A percentile compares a stretch with the other conserved stretches of the same genome.
Evolutionary conservation across 2,113 vertebrate genomes (phyloP).

Genomic region (Cariama cristata): DNA sequence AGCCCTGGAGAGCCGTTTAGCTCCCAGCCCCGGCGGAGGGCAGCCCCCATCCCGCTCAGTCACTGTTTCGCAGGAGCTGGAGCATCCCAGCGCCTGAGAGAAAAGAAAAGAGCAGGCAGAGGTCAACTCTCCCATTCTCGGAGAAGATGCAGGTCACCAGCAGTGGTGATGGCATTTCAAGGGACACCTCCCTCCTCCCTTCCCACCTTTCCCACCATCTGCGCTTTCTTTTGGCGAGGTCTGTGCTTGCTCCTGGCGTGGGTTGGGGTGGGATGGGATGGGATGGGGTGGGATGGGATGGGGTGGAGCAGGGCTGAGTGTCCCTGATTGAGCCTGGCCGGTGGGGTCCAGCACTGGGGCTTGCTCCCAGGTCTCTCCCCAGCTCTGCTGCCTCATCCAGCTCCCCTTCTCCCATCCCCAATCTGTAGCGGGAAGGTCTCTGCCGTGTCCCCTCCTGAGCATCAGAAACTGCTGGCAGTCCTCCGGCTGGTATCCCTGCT

Average conservation of each 20-base stretch:
- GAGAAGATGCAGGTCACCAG: not conserved
- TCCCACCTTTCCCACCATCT: not conserved
- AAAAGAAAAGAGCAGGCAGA: not conserved
- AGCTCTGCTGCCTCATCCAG: not conserved
- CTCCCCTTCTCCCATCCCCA: not conserved
- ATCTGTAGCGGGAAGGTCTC: not conserved
- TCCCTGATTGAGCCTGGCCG: not conserved
- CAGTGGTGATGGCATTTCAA: not conserved
- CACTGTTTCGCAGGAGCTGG: not conserved
- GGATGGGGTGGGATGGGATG: not conserved
- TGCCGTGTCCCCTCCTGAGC: not conserved
- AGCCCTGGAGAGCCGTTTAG: not conserved
- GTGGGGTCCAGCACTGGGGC: not conserved
- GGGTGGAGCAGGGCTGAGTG: not conserved
- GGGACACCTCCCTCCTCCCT: fast-evolving
- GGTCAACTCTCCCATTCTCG: not conserved
- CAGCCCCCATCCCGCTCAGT: not conserved
- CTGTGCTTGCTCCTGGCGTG: not conserved
- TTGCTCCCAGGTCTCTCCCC: not conserved
- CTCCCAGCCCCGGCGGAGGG: not conserved
- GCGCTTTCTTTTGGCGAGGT: not conserved
- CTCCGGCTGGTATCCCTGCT: not conserved
- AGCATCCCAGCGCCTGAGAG: not conserved
- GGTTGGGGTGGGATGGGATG: not conserved
- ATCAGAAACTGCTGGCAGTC: not conserved